Evolutionary conservation across 2,113 vertebrate genomes (phyloP).

Genomic region (Leptobrachium leishanense): DNA sequence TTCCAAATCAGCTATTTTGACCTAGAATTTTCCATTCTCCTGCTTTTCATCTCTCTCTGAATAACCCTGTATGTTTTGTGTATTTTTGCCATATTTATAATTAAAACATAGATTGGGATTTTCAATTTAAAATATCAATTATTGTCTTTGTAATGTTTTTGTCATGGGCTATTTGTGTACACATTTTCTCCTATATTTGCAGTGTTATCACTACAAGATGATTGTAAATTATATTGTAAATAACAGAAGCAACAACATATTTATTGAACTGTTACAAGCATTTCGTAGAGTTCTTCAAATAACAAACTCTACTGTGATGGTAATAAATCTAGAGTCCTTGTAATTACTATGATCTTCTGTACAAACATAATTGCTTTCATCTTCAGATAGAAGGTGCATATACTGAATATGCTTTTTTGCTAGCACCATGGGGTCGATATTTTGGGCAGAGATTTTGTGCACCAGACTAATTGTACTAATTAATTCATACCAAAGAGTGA

Average conservation of each 20-base stretch:
- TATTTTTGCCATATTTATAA: no score
- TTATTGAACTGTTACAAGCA: conserved; percentile 20
- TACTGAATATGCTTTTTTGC: conserved; percentile 26
- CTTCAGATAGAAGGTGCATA: conserved; percentile 31
- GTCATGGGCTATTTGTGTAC: no score
- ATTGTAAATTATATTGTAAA: conserved; percentile 10
- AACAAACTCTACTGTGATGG: conserved; percentile 42
- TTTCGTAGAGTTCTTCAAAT: conserved; percentile 33
- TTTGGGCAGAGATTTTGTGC: conserved; percentile 55
- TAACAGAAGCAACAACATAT: conserved; percentile 11
- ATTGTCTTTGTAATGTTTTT: no score
- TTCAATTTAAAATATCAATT: no score
- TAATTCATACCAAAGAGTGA: conserved; percentile 51
- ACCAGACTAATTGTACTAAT: conserved; percentile 58
- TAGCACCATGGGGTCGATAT: conserved; percentile 48
- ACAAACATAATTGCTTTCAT: conserved; percentile 36
- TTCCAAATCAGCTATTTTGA: no score
- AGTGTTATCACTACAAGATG: not conserved
- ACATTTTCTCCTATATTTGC: not conserved
- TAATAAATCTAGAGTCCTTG: conserved; percentile 30
- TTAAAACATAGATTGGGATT: no score
- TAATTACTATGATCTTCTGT: conserved; percentile 37
- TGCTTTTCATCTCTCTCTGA: no score
- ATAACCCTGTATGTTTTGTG: no score
- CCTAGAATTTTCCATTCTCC: no score